These are phyloP conservation scores for Petrolisthes manimaculis DNA, from an alignment of 2,888 invertebrate genomes.

Conservation along the genomic window DNA sequence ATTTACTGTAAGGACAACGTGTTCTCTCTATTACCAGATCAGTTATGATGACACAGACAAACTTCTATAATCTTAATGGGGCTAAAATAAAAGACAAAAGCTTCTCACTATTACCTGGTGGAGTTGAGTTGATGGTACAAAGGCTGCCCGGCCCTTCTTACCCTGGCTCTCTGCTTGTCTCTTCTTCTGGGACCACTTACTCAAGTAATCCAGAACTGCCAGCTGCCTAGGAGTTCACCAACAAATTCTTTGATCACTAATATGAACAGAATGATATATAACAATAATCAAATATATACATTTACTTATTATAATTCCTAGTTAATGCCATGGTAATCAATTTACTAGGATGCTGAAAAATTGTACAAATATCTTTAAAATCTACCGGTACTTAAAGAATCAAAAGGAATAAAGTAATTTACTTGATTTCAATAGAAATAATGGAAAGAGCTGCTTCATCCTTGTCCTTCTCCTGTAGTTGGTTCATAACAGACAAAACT, in stretches of 20 bases:
- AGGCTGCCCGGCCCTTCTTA: constrained; percentile 47
- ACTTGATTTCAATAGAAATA: constrained; percentile 49
- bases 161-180: constrained; percentile 48
- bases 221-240: constrained; percentile 46
- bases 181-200: constrained; percentile 68
- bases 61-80: too few relatives aligned
- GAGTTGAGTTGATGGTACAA: constrained; percentile 49
- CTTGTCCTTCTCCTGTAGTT: constrained; percentile 39
- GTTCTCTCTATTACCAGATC: not conserved
- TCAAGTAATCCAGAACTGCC: constrained; percentile 70
- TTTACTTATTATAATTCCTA: too few relatives aligned
- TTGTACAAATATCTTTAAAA: too few relatives aligned
- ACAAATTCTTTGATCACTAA: not conserved
- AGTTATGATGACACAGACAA: too few relatives aligned
- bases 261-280: too few relatives aligned
- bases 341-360: too few relatives aligned
- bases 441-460: not conserved
- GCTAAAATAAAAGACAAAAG: too few relatives aligned
- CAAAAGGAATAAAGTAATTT: not conserved
- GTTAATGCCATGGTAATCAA: too few relatives aligned
- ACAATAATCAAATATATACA: too few relatives aligned
- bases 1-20: not conserved
- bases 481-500: constrained; percentile 53
- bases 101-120: constrained; percentile 30
- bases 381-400: too few relatives aligned